These are phyloP conservation scores for Bombus terrestris DNA, from an alignment of 1,140 invertebrate genomes.

Conservation along the genomic window DNA sequence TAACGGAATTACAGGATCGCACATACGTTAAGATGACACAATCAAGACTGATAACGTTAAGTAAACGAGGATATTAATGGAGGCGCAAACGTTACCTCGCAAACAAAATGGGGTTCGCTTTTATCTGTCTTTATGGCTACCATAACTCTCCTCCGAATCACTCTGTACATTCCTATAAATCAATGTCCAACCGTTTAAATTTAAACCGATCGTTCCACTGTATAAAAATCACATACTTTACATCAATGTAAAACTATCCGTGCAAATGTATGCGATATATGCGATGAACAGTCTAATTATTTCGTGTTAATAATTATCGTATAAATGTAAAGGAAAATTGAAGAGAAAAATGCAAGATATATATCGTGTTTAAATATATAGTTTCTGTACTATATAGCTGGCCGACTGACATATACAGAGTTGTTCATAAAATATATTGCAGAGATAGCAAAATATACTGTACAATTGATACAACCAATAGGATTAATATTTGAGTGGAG, in stretches of 20 bases:
- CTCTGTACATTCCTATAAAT: neutral
- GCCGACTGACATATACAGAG: too few relatives aligned
- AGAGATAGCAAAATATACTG: too few relatives aligned
- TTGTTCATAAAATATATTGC: too few relatives aligned
- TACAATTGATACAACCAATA: too few relatives aligned
- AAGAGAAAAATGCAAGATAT: neutral
- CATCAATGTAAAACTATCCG: neutral
- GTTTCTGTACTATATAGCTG: too few relatives aligned
- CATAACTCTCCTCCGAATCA: neutral
- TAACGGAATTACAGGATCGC: conserved; percentile 7
- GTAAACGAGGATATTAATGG: conserved; percentile 9
- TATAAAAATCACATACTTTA: neutral
- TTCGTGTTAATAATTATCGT: neutral
- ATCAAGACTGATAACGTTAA: conserved; percentile 14
- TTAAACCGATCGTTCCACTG: neutral
- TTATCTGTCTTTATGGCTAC: neutral
- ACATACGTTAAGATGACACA: conserved; percentile 16
- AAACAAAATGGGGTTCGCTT: neutral
- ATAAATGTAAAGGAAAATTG: neutral
- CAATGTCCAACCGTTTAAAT: neutral
- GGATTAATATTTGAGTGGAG: too few relatives aligned
- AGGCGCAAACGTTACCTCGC: neutral
- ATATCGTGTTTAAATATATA: too few relatives aligned
- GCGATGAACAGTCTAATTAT: neutral
- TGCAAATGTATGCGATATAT: neutral